Base-by-base conservation (phyloP, 2,888 invertebrate genomes). In the Augochlorella aurata region DNA sequence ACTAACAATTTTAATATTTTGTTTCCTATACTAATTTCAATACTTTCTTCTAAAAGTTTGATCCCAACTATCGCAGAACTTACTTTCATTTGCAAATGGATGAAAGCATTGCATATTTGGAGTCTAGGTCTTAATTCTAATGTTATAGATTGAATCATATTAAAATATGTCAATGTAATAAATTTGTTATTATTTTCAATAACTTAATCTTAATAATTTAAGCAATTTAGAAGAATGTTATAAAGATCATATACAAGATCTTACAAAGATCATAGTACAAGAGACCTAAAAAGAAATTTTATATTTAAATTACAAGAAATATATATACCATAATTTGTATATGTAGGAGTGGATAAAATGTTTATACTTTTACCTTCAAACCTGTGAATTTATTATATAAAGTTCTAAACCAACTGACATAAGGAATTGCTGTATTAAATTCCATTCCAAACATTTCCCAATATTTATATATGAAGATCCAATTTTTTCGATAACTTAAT, bases 61-160 rank as follows among this genome's bases (percentile, higher is more conserved):
- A 93, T 85, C 79, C 84, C 81, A n/a, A 92, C 78, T 8, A 82
- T 74, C 12, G 87, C 85, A 3, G 84, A 78, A 71, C 90, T 85
- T 8, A 85, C 81, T 24, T 77, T 75, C 16, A 88, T 83, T 50
- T 80, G 77, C 54, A 92, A 82, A 12, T 81, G 88, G 68, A 93
- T 90, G 77, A 91, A 93, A 14, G 90, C 91, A 77, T 91, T 92
- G 74, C 92, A 92, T 18, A 91, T 91, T 66, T 89, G 90, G 54
- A 93, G 85, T 44, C 91, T 90, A 8, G 92, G 92, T 69, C 93
- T 88, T 29, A 92, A 61, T 83, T 93, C 93, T 68, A 93, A 84
- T 10, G 93, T 93, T 74, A 93, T 81, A 16, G 72, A 77, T 71
- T 88, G 66, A 82, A 88, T 86, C 69, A 72, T 69, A 72, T 73